These are phyloP conservation scores for Coendou prehensilis DNA, from an alignment of 2,797 vertebrate genomes.

Conservation along the genomic window DNA sequence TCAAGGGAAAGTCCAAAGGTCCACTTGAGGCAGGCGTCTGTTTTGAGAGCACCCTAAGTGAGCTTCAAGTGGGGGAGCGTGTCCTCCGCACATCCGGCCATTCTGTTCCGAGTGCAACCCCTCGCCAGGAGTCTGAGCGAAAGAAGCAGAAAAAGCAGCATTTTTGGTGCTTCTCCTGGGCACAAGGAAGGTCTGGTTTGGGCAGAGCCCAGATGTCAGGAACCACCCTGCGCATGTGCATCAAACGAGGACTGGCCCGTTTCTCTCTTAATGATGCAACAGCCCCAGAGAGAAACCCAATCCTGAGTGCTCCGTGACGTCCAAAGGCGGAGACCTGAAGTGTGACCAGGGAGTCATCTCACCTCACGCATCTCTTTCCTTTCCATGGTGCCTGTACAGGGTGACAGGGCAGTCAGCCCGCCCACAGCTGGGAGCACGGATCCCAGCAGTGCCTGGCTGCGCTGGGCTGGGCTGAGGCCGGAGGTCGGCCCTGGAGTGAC, in stretches of 20 bases:
- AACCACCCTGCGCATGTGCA: not conserved
- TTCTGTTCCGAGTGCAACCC: rapidly evolving
- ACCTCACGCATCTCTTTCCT: not conserved
- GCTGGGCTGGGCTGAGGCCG: no score
- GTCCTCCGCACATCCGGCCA: not conserved
- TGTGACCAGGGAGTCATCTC: not conserved
- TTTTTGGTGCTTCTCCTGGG: constrained; percentile 6
- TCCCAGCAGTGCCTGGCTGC: rapidly evolving
- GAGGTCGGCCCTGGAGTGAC: not conserved
- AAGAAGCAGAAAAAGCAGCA: not conserved
- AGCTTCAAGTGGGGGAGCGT: not conserved
- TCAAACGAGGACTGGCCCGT: not conserved
- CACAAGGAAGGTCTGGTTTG: not conserved
- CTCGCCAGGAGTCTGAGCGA: no score
- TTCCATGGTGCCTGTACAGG: not conserved
- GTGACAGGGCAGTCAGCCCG: rapidly evolving
- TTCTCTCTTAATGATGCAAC: constrained; percentile 30
- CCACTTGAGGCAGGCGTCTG: constrained; percentile 35
- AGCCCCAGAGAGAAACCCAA: constrained; percentile 37
- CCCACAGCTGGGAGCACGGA: not conserved
- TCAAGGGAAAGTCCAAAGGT: not conserved
- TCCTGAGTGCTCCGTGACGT: not conserved
- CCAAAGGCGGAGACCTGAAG: not conserved
- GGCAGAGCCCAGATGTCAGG: constrained; percentile 35
- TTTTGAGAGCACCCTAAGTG: not conserved